Evolutionary conservation across 2,113 vertebrate genomes (phyloP).

Genomic region (Potamarius usumacintae): DNA sequence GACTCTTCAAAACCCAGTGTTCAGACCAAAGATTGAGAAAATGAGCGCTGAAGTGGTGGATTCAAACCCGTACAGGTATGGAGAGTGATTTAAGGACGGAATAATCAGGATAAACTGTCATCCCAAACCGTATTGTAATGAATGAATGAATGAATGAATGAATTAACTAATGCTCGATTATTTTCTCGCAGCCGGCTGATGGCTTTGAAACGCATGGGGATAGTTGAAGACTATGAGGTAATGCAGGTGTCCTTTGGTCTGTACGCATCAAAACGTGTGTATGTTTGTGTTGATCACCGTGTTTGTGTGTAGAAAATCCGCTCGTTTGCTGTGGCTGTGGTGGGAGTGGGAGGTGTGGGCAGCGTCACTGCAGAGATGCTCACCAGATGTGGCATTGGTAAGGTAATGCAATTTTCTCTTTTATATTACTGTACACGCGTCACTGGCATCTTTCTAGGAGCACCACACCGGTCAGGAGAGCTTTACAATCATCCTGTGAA

Average conservation of each 20-base stretch:
- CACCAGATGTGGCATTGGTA: constrained; percentile 98
- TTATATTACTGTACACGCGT: neutral
- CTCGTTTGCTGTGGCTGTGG: constrained; percentile 85
- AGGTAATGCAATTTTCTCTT: constrained; percentile 83
- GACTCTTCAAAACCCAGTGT: constrained; percentile 56
- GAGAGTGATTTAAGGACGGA: neutral
- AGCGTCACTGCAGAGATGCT: constrained; percentile 99
- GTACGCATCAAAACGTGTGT: neutral
- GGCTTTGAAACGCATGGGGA: constrained; percentile 97
- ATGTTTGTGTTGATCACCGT: neutral
- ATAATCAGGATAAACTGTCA: neutral
- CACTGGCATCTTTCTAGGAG: neutral
- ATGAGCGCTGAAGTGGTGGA: constrained; percentile 94
- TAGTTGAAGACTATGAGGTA: constrained; percentile 97
- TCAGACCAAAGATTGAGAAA: constrained; percentile 77
- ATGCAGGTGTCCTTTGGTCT: neutral
- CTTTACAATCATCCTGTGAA: neutral
- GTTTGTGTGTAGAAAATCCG: constrained; percentile 86
- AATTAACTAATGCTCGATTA: too few species aligned
- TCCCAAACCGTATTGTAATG: too few species aligned
- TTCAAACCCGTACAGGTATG: constrained; percentile 94
- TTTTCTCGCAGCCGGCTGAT: constrained; percentile 83
- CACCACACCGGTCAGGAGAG: neutral
- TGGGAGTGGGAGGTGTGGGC: constrained; percentile 94
- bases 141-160: too few species aligned